A percentile compares a stretch with the other conserved stretches of the same genome.
phyloP scores from a whole-genome alignment of 2,797 vertebrate species.

The Pangasius macronema region DNA sequence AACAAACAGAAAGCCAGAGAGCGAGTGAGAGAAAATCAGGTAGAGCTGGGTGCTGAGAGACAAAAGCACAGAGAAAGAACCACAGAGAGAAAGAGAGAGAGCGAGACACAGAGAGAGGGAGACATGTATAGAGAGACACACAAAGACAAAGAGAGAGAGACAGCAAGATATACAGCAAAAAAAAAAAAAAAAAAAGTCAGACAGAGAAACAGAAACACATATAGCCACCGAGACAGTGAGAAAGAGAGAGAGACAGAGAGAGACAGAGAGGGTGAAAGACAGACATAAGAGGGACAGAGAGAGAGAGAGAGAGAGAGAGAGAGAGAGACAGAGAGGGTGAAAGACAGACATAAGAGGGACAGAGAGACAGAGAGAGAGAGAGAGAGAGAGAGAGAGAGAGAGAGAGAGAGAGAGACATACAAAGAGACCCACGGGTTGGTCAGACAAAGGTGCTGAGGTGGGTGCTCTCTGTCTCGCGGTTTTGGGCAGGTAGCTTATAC shows the following conservation, averaged over 20 bases:
- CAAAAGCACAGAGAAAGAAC: not conserved
- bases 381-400: too few relatives aligned
- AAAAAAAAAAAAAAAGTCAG: not conserved
- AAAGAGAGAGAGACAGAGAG: too few relatives aligned
- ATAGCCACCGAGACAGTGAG: too few relatives aligned
- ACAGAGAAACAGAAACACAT: too few relatives aligned
- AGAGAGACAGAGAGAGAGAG: too few relatives aligned
- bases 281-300: too few relatives aligned
- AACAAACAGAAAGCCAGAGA: not conserved
- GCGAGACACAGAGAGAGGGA: not conserved
- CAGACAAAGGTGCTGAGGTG: too few relatives aligned
- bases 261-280: not conserved
- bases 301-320: not conserved
- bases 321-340: not conserved
- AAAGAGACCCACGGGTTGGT: too few relatives aligned
- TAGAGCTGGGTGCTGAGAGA: not conserved
- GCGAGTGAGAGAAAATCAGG: not conserved
- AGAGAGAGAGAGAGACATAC: not conserved
- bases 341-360: too few relatives aligned
- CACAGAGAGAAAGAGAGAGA: too few relatives aligned
- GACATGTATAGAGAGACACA: not conserved
- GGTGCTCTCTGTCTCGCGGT: not conserved
- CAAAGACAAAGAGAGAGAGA: not conserved
- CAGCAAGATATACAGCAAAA: not conserved
- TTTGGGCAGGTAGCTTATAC: not conserved